Percentiles rank a stretch among this genome's conserved stretches.
phyloP scores from a whole-genome alignment of 2,797 vertebrate genomes.

The Tinamus major region DNA sequence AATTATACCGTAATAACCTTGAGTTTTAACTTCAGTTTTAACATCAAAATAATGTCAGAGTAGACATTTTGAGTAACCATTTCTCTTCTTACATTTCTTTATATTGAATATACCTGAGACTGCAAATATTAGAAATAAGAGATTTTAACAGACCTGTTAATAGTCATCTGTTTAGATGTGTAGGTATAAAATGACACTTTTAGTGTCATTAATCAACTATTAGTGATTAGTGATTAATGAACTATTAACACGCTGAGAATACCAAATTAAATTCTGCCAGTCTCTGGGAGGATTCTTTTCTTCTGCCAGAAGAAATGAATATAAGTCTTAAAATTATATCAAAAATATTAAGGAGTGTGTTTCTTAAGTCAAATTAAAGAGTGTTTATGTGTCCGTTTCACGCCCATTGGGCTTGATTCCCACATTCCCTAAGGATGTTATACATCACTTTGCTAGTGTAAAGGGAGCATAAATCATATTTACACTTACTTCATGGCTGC shows the following conservation, averaged over 20 bases:
- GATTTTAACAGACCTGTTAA: constrained; percentile 3
- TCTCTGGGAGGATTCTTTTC: not conserved
- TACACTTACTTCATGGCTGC: constrained; percentile 61
- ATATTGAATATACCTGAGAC: not conserved
- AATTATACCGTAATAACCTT: constrained; percentile 1
- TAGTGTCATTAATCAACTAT: constrained; percentile 46
- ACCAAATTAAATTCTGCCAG: constrained; percentile 60
- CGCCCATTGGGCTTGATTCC: constrained; percentile 23
- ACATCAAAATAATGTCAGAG: not conserved
- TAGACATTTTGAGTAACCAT: not conserved
- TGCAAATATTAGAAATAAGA: not conserved
- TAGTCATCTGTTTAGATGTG: not conserved
- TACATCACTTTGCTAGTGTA: constrained; percentile 59
- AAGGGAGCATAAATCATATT: constrained; percentile 72
- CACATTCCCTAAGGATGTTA: constrained; percentile 44
- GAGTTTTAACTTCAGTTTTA: not conserved
- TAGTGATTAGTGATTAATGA: constrained; percentile 38
- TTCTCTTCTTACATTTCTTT: not conserved
- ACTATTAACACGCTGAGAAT: constrained; percentile 53
- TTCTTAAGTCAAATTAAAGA: constrained; percentile 70
- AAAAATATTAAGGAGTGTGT: constrained; percentile 66
- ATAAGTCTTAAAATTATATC: constrained; percentile 70
- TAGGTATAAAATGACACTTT: not conserved
- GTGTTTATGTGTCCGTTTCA: constrained; percentile 58
- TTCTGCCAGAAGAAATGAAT: constrained; percentile 57